Evolutionary conservation across 2,888 invertebrate species (phyloP).

Genomic region (Cremastinae sp.): DNA sequence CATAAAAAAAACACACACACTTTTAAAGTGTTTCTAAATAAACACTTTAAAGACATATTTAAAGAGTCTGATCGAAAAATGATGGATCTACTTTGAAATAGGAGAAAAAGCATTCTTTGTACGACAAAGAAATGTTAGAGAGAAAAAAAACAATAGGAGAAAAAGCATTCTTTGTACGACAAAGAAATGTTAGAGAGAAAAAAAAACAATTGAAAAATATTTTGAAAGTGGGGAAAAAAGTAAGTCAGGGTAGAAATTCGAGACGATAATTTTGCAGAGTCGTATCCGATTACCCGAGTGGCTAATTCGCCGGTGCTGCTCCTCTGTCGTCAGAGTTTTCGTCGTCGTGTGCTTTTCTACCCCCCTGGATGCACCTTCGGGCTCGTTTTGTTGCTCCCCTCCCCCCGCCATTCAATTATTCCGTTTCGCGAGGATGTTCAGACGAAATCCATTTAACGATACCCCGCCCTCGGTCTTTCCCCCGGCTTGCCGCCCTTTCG

Average conservation of each 20-base stretch:
- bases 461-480: too few species aligned
- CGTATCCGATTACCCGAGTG: constrained; percentile 23
- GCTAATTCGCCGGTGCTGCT: neutral
- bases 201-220: constrained; percentile 22
- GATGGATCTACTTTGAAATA: too few species aligned
- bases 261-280: constrained; percentile 54
- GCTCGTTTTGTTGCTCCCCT: constrained; percentile 39
- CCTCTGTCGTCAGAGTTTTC: constrained; percentile 31
- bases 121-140: too few species aligned
- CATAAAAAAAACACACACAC: too few species aligned
- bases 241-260: constrained; percentile 38
- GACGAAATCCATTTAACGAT: constrained; percentile 56
- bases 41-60: too few species aligned
- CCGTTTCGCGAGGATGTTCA: constrained; percentile 17
- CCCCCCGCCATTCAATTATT: constrained; percentile 57
- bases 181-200: too few species aligned
- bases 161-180: too few species aligned
- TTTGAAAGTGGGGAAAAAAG: too few species aligned
- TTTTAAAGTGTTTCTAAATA: too few species aligned
- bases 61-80: too few species aligned
- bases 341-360: constrained; percentile 9
- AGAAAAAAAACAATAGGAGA: too few species aligned
- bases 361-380: constrained; percentile 13
- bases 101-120: too few species aligned
- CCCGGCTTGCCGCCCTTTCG: neutral